phyloP scores from a whole-genome alignment of 1,140 invertebrate species.

The Eumaeus atala region DNA sequence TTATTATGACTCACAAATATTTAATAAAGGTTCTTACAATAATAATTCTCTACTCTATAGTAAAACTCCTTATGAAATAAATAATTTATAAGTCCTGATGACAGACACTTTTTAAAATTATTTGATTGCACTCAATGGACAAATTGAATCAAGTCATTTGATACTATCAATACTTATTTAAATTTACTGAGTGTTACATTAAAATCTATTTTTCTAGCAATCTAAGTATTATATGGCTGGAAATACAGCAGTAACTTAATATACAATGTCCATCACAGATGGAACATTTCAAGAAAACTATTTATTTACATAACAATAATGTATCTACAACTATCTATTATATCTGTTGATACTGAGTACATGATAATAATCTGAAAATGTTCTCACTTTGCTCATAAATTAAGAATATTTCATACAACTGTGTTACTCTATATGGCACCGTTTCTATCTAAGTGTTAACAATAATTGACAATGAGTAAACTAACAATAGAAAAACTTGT shows the following conservation, averaged over 20 bases:
- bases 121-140: slow-evolving; percentile 1
- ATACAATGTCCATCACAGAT: neutral
- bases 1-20: slow-evolving; percentile 49
- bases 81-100: slow-evolving; percentile 22
- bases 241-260: neutral
- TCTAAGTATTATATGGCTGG: neutral
- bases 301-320: slow-evolving; percentile 8
- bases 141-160: too few relatives aligned
- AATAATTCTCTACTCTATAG: slow-evolving; percentile 17
- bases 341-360: slow-evolving; percentile 27
- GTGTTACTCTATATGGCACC: slow-evolving; percentile 21
- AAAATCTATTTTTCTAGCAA: neutral
- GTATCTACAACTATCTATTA: slow-evolving; percentile 28
- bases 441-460: neutral
- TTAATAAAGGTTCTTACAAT: slow-evolving; percentile 20
- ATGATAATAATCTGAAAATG: neutral
- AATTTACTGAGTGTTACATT: too few relatives aligned
- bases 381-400: too few relatives aligned
- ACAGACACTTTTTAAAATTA: neutral
- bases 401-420: too few relatives aligned
- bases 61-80: slow-evolving; percentile 34
- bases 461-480: too few relatives aligned
- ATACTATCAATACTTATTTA: too few relatives aligned
- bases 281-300: neutral
- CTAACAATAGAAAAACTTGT: too few relatives aligned